phyloP scores from a whole-genome alignment of 2,797 vertebrate genomes.

The Lycodopsis pacificus region DNA sequence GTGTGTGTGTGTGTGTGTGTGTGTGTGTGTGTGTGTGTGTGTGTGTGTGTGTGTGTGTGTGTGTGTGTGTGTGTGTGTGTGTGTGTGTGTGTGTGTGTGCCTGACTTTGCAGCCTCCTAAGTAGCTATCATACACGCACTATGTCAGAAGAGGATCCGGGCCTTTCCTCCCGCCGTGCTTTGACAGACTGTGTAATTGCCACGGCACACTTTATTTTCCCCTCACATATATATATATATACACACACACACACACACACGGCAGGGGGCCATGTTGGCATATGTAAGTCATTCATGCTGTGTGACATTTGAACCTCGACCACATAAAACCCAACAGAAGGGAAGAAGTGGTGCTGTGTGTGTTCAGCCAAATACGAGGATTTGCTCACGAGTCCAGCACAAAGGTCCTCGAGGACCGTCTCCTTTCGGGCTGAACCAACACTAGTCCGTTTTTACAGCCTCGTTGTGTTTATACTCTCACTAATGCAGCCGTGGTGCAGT shows the following conservation, averaged over 20 bases:
- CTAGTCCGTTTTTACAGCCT: neutral
- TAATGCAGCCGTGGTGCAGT: too few relatives aligned
- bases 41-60: conserved; percentile 11
- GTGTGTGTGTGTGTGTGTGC: neutral
- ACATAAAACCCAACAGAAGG: neutral
- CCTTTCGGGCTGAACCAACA: neutral
- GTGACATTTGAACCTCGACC: conserved; percentile 34
- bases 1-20: too few relatives aligned
- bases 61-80: conserved; percentile 10
- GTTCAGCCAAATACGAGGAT: conserved; percentile 29
- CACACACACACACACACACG: neutral
- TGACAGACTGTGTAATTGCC: conserved; percentile 69
- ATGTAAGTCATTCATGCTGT: conserved; percentile 34
- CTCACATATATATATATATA: neutral
- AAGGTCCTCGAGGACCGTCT: neutral
- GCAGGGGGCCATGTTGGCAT: conserved; percentile 7
- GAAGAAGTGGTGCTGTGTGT: neutral
- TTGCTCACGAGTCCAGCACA: conserved; percentile 13
- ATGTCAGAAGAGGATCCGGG: conserved; percentile 23
- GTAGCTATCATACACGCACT: conserved; percentile 12
- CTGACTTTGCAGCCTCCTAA: conserved; percentile 33
- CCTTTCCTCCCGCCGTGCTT: conserved; percentile 39
- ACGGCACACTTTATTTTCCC: conserved; percentile 51
- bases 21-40: neutral
- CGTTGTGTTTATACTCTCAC: too few relatives aligned